Percentiles rank a stretch among this genome's conserved stretches.
Conservation (phyloP, 1,140 invertebrate species). For the Drosophila lowei region DNA sequence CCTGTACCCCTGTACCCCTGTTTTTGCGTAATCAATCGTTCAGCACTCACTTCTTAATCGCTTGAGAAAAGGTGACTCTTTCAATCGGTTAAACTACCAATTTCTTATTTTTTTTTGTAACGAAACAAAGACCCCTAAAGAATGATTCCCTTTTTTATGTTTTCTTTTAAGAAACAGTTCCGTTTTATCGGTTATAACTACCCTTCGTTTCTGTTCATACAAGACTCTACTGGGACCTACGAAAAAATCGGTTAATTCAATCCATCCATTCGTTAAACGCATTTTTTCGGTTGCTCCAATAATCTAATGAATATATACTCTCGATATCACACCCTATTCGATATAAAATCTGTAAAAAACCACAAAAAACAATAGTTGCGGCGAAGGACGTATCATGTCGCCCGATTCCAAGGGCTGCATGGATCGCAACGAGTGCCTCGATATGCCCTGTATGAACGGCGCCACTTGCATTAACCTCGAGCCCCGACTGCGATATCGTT, state of each 20-base stretch:
- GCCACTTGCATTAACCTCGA: conserved; percentile 95
- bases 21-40: no score
- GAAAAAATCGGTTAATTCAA: conserved; percentile 6
- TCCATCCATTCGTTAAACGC: conserved; percentile 25
- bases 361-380: conserved; percentile 87
- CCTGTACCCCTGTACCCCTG: no score
- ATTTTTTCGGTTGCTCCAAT: conserved; percentile 38
- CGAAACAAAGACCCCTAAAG: no score
- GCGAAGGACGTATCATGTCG: conserved; percentile 94
- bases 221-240: conserved; percentile 27
- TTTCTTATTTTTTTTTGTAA: no score
- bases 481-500: conserved; percentile 91
- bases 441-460: conserved; percentile 95
- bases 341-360: not conserved
- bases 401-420: conserved; percentile 94
- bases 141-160: no score
- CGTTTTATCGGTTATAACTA: no score
- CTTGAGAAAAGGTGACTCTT: no score
- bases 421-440: conserved; percentile 97
- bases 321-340: conserved; percentile 1
- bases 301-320: conserved; percentile 29
- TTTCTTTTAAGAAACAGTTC: no score
- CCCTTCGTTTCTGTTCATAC: no score
- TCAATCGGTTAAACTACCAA: no score
- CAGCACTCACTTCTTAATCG: no score